Base-by-base conservation (phyloP, 1,140 invertebrate genomes). In the Drosophila sp. region DNA sequence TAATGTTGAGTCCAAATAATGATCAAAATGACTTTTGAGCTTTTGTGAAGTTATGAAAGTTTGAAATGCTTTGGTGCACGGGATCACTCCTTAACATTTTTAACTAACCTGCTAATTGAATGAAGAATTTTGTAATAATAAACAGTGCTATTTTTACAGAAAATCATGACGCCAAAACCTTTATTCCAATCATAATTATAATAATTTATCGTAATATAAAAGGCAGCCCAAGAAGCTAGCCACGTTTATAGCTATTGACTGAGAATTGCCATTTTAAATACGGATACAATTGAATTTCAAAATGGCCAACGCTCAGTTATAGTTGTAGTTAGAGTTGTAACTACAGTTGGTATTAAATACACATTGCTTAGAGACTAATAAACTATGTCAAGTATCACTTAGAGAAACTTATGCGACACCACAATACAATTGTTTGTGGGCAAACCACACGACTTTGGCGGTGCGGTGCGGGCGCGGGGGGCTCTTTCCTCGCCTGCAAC, bases 331-430 rank as follows among this genome's bases (percentile, higher is more conserved):
- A 36, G 7, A 21, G 21, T 21, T 21, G 5, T 6, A 38, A 13
- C 41, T 63, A 21, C 38, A 32, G 25, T 36, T 38, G 29, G 63
- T 72, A 72, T 72, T 73, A 62, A 43, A 73, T 73, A 73, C 64
- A 40, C 70, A 16, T 38, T 16, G 32, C 16, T 86, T 87, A 87
- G 2, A 64, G 51, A 14, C 86, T 78, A 82, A 48, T 51, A 72
- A 89, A 82, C 61, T 87, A 70, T 63, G 72, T 73, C 66, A 72
- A 66, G 70, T 87, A 87, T 87, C 83, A 87, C 82, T 87, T 76
- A 82, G 81, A 34, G 50, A 63, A 54, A 54, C 56, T 63, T 70
- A 70, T 18, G 48, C 36, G 13, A n/a, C 61, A 53, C 13, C 45
- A 45, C 43, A 43, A 51, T 54, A 45, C 40, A 14, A 29, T 32